These are phyloP conservation scores for Criorhina ranunculi DNA, from an alignment of 2,888 invertebrate genomes.

Conservation along the genomic window DNA sequence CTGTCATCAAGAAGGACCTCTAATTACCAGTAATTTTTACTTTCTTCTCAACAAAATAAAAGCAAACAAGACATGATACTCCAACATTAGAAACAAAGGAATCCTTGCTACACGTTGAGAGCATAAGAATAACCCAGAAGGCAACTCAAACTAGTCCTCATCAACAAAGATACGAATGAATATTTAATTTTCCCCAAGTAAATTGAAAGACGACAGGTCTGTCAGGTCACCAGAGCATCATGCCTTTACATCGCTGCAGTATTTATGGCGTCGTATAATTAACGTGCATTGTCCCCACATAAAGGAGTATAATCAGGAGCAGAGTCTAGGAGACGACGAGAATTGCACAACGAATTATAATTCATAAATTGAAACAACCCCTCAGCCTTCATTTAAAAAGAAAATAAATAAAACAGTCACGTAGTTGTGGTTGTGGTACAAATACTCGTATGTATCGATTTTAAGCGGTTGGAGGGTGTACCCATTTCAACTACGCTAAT, in stretches of 20 bases:
- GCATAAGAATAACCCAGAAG: constrained; percentile 13
- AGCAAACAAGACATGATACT: background rate
- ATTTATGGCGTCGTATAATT: constrained; percentile 54
- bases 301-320: constrained; percentile 9
- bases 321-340: too few relatives aligned
- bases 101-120: constrained; percentile 2
- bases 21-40: constrained; percentile 38
- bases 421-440: constrained; percentile 7
- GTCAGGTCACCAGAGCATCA: constrained; percentile 59
- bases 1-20: constrained; percentile 10
- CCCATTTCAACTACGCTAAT: background rate
- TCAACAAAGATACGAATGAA: constrained; percentile 55
- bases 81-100: constrained; percentile 24
- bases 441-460: constrained; percentile 56
- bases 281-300: constrained; percentile 62
- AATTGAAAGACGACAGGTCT: constrained; percentile 56
- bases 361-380: constrained; percentile 37
- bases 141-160: constrained; percentile 20
- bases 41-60: constrained; percentile 5
- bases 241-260: constrained; percentile 3
- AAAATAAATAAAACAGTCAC: too few relatives aligned
- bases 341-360: constrained; percentile 40
- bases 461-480: constrained; percentile 40
- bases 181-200: constrained; percentile 66
- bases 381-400: constrained; percentile 16